Evolutionary conservation across 2,797 vertebrate genomes (phyloP), one percentile per base, ranked within the genome.

Genomic region (Paramormyrops hopkinsi): DNA sequence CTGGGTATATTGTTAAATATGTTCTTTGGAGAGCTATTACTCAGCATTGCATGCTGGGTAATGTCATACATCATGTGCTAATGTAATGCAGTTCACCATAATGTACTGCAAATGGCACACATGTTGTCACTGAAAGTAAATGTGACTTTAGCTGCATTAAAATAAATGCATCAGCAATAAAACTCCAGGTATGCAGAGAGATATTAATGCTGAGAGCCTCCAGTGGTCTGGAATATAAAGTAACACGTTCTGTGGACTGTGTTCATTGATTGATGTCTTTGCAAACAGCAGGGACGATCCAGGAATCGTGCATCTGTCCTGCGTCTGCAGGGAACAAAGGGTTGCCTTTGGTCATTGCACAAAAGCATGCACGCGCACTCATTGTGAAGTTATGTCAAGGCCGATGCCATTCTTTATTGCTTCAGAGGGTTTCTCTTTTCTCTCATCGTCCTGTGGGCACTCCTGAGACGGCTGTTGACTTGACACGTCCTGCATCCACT

Each of bases 31-130:
- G 86, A 59, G 12, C 48, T 53, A 53, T 86, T 86, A 56, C 33
- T 87, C 29, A 56, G 53, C 86, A 50, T 85, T 85, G 82, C 82
- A 51, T 85, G 48, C 76, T 82, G 82, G 48, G 44, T 85, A 51
- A 85, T 51, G 25, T 50, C 41, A 48, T 56, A 56, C 54, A 37
- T 37, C 25, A 53, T 19, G 25, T 56, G 29, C 25, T 56, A 56
- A 87, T 56, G 37, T 44, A 56, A 37, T 56, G 25, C 22, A 87
- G 53, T 41, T 56, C 53, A 59, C 53, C 86, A 22, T 33, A 56
- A 56, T 87, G 53, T 87, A 87, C 25, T 6, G 53, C 25, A 41
- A 56, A 56, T 56, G 51, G 48, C 84, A 86, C 48, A 46, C 37
- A 50, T 53, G 51, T 25, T 33, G 29, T 51, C 25, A 53, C 84